phyloP scores from a whole-genome alignment of 2,113 vertebrate species.

The Dolichotis patagonum region DNA sequence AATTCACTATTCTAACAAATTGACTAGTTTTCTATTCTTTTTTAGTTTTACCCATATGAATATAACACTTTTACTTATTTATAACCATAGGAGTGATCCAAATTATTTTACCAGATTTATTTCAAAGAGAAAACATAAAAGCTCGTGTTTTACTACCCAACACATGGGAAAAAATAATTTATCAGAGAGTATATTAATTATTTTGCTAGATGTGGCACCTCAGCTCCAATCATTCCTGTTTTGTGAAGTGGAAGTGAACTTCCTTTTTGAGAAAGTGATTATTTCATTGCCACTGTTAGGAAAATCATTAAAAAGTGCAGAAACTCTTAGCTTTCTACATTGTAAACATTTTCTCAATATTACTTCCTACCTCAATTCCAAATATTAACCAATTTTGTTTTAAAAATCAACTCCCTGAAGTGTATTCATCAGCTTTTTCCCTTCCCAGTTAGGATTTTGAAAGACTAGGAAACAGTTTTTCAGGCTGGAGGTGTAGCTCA shows the following conservation, averaged over 20 bases:
- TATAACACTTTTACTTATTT: background rate
- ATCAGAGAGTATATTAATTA: background rate
- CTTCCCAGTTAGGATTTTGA: background rate
- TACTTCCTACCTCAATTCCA: background rate
- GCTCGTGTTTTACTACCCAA: background rate
- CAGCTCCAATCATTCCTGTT: background rate
- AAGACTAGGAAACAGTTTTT: background rate
- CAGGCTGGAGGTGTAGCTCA: background rate
- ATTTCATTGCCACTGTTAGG: background rate
- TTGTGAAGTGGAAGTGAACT: background rate
- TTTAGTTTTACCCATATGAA: background rate
- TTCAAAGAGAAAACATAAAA: conserved; percentile 4
- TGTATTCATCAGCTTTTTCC: background rate
- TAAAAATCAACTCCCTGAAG: background rate
- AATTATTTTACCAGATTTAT: background rate
- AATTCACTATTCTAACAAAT: conserved; percentile 8
- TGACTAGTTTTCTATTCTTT: conserved; percentile 4
- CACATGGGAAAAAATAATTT: background rate
- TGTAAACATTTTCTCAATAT: background rate
- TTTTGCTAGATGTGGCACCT: background rate
- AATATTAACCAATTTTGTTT: background rate
- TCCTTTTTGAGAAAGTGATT: background rate
- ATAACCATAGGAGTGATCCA: background rate
- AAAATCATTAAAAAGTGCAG: background rate
- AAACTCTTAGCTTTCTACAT: background rate